Percentiles rank a stretch among this genome's conserved stretches.
Conservation (phyloP, 2,113 vertebrate genomes). For the Craseonycteris thonglongyai region DNA sequence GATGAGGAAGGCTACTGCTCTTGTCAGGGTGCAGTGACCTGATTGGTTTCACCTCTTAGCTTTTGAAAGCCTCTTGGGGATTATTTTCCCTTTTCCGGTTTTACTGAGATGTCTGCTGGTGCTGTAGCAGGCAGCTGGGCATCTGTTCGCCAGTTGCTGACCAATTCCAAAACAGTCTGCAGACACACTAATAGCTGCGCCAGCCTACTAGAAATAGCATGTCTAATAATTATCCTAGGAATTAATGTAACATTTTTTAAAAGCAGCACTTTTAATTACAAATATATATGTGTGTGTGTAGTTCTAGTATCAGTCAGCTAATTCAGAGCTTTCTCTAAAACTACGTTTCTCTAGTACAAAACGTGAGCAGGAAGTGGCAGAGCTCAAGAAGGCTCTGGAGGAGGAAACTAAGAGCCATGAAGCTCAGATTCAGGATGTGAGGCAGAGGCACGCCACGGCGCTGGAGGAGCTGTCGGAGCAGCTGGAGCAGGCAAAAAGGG, state of each 20-base stretch:
- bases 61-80: not conserved
- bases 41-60: not conserved
- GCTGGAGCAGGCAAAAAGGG: constrained; percentile 96
- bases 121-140: no score
- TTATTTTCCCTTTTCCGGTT: not conserved
- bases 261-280: no score
- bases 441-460: constrained; percentile 89
- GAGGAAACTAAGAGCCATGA: constrained; percentile 96
- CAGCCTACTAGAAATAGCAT: not conserved
- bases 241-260: not conserved
- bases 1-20: not conserved
- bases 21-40: fast-evolving
- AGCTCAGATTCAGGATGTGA: constrained; percentile 95
- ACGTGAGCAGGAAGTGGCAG: constrained; percentile 95
- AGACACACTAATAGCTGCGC: fast-evolving
- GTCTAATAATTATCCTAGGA: not conserved
- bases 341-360: constrained; percentile 84
- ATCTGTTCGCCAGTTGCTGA: not conserved
- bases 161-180: not conserved
- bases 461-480: constrained; percentile 96
- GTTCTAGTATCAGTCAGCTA: not conserved
- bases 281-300: no score
- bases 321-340: not conserved
- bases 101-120: no score
- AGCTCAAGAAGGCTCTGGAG: constrained; percentile 97